A percentile compares a stretch with the other conserved stretches of the same genome.
Evolutionary conservation across 2,113 vertebrate genomes (phyloP).

Genomic region (Poeciliopsis retropinna): DNA sequence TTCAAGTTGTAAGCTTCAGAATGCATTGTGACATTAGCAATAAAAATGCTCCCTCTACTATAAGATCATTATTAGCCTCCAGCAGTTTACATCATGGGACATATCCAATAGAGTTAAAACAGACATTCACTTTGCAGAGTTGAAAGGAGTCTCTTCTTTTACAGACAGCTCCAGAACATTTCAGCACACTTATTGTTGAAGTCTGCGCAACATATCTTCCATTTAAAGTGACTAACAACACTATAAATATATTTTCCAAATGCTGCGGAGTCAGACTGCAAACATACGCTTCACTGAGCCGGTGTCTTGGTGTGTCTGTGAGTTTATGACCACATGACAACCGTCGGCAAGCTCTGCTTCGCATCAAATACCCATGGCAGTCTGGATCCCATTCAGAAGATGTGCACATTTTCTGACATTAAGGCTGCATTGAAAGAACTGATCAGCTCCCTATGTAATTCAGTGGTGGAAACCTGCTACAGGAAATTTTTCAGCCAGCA

Average conservation of each 20-base stretch:
- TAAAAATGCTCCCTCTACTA: conserved; percentile 20
- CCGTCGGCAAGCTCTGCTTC: conserved; percentile 1
- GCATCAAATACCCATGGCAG: conserved; percentile 17
- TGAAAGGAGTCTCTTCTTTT: conserved; percentile 22
- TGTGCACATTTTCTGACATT: conserved; percentile 12
- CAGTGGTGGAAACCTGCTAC: conserved; percentile 15
- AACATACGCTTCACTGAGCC: conserved; percentile 12
- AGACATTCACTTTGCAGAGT: conserved; percentile 31
- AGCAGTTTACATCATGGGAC: conserved; percentile 42
- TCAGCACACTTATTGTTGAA: conserved; percentile 22
- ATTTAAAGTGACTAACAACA: conserved; percentile 37
- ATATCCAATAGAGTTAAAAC: conserved; percentile 40
- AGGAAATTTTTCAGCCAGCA: conserved; percentile 15
- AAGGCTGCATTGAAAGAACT: conserved; percentile 15
- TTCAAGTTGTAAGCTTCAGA: conserved; percentile 11
- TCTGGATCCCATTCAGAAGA: conserved; percentile 5
- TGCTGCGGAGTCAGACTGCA: conserved; percentile 33
- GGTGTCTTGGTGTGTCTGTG: conserved; percentile 12
- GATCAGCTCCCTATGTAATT: conserved; percentile 25
- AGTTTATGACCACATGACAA: conserved; percentile 6
- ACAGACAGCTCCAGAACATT: background rate
- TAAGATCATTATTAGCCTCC: conserved; percentile 43
- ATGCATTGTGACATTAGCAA: conserved; percentile 23
- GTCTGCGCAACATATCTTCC: conserved; percentile 35
- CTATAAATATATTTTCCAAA: conserved; percentile 38